Base-by-base conservation (phyloP, 2,797 vertebrate genomes). In the Huso huso region DNA sequence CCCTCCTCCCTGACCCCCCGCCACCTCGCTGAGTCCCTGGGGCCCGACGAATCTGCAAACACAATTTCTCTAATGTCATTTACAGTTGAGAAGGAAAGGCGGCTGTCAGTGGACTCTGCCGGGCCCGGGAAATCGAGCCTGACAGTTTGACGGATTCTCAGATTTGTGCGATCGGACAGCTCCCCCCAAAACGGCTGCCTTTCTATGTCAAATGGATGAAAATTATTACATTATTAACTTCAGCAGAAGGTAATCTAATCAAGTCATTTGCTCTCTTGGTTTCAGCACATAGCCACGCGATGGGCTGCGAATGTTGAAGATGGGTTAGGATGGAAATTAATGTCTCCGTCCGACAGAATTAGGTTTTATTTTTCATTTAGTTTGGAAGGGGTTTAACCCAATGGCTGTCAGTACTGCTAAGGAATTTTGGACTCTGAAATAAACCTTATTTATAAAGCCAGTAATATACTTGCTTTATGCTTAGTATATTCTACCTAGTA, bases 51-150 rank as follows among this genome's bases (percentile, higher is more conserved):
- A 82, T 84, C 87, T 88, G 79, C 87, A 94, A 97, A 96, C 93
- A 93, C 92, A 93, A 96, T 95, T 96, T 96, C 91, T 87, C 81
- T 97, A 97, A 97, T 96, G 92, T 95, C 89, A 95, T 96, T 98
- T 96, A 87, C 87, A 80, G 87, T 87, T 83, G 82, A 88, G 84
- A 88, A 92, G 79, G 93, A 92, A 91, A 92, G 90, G 86, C 87
- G 85, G 88, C 93, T 95, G 95, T 97, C 95, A 91, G 84, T 83
- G 84, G 84, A 87, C 88, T 92, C 86, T 83, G 83, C 48, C 69
- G 78, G 80, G 81, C 73, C 80, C 80, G 84, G 91, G 88, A 90
- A 95, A 97, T 89, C 75, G 87, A 80, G 88, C 81, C 78, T 85
- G 95, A 97, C 95, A 95, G 89, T 91, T 37, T 96, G 94, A 97